Evolutionary conservation across 1,140 invertebrate genomes (phyloP).

Genomic region (Platyscapa corneri): DNA sequence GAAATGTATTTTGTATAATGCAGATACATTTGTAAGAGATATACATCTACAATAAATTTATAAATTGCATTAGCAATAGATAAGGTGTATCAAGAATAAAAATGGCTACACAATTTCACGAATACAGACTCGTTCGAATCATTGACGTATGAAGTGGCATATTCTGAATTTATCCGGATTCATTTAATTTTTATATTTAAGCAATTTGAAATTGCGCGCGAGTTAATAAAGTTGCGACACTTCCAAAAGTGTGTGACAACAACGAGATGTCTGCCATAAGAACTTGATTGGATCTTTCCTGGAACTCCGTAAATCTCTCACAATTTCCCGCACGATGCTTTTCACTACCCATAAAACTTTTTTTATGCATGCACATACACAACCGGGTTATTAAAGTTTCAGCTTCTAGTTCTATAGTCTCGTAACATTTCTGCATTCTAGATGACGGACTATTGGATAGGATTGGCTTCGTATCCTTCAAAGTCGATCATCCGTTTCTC

Average conservation of each 20-base stretch:
- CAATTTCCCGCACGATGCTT: background rate
- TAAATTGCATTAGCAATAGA: too few species aligned
- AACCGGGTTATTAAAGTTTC: background rate
- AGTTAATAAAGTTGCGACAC: background rate
- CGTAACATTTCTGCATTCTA: slow-evolving; percentile 9
- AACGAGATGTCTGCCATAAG: background rate
- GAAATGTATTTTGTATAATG: too few species aligned
- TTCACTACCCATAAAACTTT: background rate
- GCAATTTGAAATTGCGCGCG: background rate
- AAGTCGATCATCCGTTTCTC: slow-evolving; percentile 85
- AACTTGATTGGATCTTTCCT: background rate
- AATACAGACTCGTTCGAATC: background rate
- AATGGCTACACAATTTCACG: too few species aligned
- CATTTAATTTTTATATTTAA: background rate
- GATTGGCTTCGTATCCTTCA: slow-evolving; percentile 79
- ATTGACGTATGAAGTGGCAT: background rate
- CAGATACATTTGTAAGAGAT: too few species aligned
- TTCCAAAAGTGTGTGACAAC: background rate
- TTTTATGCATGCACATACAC: background rate
- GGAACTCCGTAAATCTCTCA: background rate
- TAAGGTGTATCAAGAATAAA: too few species aligned
- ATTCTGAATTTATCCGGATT: background rate
- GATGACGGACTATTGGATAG: slow-evolving; percentile 63
- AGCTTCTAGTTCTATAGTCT: background rate
- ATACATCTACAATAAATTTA: too few species aligned